Conservation (phyloP, 2,797 vertebrate genomes). For the Hirundo rustica region DNA sequence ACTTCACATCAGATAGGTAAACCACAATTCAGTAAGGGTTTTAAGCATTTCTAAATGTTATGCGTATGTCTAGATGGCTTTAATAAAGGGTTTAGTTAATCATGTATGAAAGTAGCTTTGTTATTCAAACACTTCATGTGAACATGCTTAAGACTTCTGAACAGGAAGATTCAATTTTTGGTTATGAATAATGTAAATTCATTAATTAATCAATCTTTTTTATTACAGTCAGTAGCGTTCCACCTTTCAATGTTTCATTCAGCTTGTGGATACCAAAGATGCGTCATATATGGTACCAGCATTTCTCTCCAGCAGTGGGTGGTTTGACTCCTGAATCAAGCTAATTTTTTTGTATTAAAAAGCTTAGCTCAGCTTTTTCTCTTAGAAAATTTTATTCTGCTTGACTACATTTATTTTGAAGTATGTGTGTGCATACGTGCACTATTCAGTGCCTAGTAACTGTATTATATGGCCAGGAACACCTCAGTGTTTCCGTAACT, state of each 20-base stretch:
- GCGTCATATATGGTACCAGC: background rate
- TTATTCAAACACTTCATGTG: background rate
- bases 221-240: background rate
- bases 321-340: slow-evolving; percentile 14
- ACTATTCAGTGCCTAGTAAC: background rate
- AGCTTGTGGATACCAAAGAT: background rate
- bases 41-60: background rate
- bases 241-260: background rate
- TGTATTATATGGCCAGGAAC: background rate
- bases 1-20: background rate
- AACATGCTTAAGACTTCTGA: background rate
- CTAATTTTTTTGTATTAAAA: slow-evolving; percentile 10
- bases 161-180: background rate
- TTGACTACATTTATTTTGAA: slow-evolving; percentile 37
- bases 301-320: background rate
- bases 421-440: background rate
- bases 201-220: background rate
- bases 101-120: background rate
- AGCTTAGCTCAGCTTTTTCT: slow-evolving; percentile 14
- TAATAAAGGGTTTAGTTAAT: background rate
- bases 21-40: background rate
- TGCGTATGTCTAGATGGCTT: background rate
- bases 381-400: slow-evolving; percentile 31
- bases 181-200: background rate
- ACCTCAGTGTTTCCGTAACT: background rate